Evolutionary conservation across 2,888 invertebrate species (phyloP).

Genomic region (Drosophila borealis): DNA sequence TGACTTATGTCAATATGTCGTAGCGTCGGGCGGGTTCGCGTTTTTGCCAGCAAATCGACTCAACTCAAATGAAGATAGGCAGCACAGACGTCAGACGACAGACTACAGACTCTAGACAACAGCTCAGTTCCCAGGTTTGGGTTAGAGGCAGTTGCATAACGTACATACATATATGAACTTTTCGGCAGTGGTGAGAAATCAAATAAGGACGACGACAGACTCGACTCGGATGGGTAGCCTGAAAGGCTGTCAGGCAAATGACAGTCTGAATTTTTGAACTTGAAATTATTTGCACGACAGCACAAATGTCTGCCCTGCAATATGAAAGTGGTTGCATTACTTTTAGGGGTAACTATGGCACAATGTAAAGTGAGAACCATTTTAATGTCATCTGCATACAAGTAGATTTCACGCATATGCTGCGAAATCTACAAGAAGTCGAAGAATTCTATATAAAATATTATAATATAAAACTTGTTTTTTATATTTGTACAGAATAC

Average conservation of each 20-base stretch:
- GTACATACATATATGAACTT: constrained; percentile 33
- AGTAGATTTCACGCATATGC: constrained; percentile 41
- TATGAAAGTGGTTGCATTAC: constrained; percentile 33
- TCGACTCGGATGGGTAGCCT: constrained; percentile 27
- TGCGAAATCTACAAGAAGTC: not conserved
- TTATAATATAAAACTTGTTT: no score
- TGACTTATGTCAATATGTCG: constrained; percentile 79
- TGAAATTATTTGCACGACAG: constrained; percentile 77
- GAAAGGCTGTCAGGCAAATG: constrained; percentile 41
- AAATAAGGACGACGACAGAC: constrained; percentile 67
- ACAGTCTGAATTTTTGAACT: constrained; percentile 72
- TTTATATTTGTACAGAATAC: no score
- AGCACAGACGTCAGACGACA: constrained; percentile 54
- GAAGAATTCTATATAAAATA: not conserved
- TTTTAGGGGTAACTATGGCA: constrained; percentile 49
- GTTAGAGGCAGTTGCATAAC: constrained; percentile 14
- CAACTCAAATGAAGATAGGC: constrained; percentile 78
- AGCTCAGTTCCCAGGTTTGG: constrained; percentile 12
- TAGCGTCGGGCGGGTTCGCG: constrained; percentile 49
- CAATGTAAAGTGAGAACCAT: not conserved
- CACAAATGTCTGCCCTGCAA: constrained; percentile 30
- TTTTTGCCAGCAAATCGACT: constrained; percentile 76
- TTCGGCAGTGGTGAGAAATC: constrained; percentile 64
- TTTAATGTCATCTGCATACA: constrained; percentile 4
- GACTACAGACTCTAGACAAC: constrained; percentile 14